Base-by-base conservation (phyloP, 2,888 invertebrate species). In the Troides oblongomaculatus region DNA sequence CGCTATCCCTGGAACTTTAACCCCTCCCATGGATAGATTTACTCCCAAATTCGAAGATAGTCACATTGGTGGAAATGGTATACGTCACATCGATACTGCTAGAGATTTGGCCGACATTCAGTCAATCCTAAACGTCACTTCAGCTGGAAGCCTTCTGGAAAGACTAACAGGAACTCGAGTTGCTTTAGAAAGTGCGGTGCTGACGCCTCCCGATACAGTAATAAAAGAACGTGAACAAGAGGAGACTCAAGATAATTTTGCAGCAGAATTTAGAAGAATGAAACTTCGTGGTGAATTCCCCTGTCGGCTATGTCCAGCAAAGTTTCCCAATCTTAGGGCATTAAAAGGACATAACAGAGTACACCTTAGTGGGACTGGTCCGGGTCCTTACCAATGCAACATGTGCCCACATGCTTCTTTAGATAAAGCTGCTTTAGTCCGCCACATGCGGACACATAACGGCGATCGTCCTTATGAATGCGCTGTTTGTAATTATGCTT, bases 381-480 rank as follows among this genome's bases (percentile, higher is more conserved):
- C 95, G 0, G 96, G 96, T 1, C 97, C 97, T 0, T 98, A 97
- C 86, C 95, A 96, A 66, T 99, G 99, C 91, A 97, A 98, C 84
- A 97, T 98, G 95, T 99, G 99, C 76, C 95, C 96, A 1, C 98
- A 97, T 86, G 95, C 96, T 1, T 96, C 97, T 74, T 94, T 96
- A 57, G 99, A 99, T 83, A 98, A 98, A 86, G 97, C 97, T 25
- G 97, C 98, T 3, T 89, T 99, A 64, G 96, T 97, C 12, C 95
- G 98, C 25, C 99, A 99, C 81, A 96, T 99, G 94, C 94, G 98
- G 60, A 97, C 97, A 0, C 99, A 99, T 88, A 99, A 98, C 81
- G 99, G 99, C 0, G 98, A 99, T 79, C 94, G 98, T 17, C 99
- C 99, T 0, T 99, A 97, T 83, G 97, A 98, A 85, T 99, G 99